Conservation (phyloP, 1,140 invertebrate species). For the Brachionus angularis region DNA sequence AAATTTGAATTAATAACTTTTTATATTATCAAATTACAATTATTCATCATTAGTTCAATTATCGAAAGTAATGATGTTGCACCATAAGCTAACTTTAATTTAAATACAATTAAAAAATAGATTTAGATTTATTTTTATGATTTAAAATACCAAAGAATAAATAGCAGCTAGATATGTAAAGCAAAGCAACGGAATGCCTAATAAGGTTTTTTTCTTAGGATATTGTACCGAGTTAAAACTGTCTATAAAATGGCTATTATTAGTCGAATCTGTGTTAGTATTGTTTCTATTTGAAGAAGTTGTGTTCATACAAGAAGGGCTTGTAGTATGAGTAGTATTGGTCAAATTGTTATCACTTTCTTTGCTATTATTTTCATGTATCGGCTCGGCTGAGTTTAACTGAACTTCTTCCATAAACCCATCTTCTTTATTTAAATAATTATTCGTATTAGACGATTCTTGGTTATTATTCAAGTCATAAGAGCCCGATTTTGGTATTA, state of each 20-base stretch:
- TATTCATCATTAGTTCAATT: slow-evolving; percentile 36
- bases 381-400: not conserved
- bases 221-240: not conserved
- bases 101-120: not conserved
- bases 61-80: slow-evolving; percentile 30
- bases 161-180: slow-evolving; percentile 13
- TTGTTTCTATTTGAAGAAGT: not conserved
- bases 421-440: too few species aligned
- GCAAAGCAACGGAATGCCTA: slow-evolving; percentile 28
- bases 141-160: slow-evolving; percentile 12
- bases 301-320: not conserved
- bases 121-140: not conserved
- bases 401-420: slow-evolving; percentile 2
- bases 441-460: not conserved
- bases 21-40: not conserved
- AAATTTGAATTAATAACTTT: not conserved
- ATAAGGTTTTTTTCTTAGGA: slow-evolving; percentile 2
- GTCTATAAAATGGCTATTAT: not conserved
- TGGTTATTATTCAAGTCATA: slow-evolving; percentile 9
- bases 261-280: not conserved
- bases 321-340: not conserved
- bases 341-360: not conserved
- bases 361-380: not conserved
- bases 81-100: slow-evolving; percentile 27
- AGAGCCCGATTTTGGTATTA: slow-evolving; percentile 9